Evolutionary conservation across 2,888 invertebrate species (phyloP), one percentile per base, ranked within the genome.

Genomic region (Drosophila lutescens): DNA sequence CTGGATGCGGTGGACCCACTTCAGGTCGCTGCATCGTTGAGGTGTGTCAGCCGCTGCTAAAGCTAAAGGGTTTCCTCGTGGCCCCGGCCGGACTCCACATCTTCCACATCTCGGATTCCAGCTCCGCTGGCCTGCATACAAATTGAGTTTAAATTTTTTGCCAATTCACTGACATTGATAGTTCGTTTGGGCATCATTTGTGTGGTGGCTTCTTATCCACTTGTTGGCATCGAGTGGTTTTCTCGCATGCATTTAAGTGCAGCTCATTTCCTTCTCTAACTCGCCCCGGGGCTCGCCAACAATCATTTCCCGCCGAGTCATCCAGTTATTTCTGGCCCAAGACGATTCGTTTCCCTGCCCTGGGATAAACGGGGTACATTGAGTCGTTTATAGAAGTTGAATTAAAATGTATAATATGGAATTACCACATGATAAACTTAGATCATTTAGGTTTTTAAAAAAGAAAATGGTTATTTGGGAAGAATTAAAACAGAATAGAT

Each of bases 101-200:
- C 40, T 23, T 47, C 38, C 41, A 38, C 58, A 34, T 34, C 34
- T 20, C 30, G 8, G 17, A 49, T 47, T 47, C 49, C 49, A 49
- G 36, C 58, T 67, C 73, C 70, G 72, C 72, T 76, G 77, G 84
- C 75, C 78, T 86, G 86, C 85, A 85, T 85, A 85, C 85, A 85
- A 85, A 85, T 85, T 85, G 85, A 85, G 81, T 79, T 81, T 81
- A 83, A 83, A 83, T 86, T 83, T 86, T 88, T 84, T 88, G 88
- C 84, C 88, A 80, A 88, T 86, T 88, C 88, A 88, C 88, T 82
- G 88, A 88, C 84, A 88, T 87, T 88, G 88, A 86, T 88, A 88
- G 81, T 81, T 89, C 89, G 82, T 89, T 89, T 89, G 88, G 83
- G 86, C 77, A 76, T 86, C 87, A 79, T 89, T 88, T 88, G 87